Evolutionary conservation across 2,888 invertebrate species (phyloP).

Genomic region (Melolontha melolontha): DNA sequence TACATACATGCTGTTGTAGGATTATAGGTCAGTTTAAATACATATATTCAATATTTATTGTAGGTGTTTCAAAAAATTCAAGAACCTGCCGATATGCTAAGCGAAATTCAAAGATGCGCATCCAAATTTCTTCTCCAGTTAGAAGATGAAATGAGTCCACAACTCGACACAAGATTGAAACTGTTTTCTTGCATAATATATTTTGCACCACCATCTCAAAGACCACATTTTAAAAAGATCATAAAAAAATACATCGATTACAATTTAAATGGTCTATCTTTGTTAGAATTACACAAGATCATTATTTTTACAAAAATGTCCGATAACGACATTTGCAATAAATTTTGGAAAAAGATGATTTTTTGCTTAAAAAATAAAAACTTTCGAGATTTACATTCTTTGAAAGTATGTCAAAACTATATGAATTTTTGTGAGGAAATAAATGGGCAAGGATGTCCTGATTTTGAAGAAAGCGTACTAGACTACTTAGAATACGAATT

Average conservation of each 20-base stretch:
- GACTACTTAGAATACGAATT: slow-evolving; percentile 61
- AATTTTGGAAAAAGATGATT: slow-evolving; percentile 66
- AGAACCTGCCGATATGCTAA: slow-evolving; percentile 67
- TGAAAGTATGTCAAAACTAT: slow-evolving; percentile 67
- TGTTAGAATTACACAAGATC: slow-evolving; percentile 64
- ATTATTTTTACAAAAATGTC: slow-evolving; percentile 67
- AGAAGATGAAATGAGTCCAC: slow-evolving; percentile 54
- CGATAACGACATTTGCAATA: slow-evolving; percentile 64
- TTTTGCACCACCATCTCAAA: slow-evolving; percentile 64
- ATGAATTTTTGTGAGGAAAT: slow-evolving; percentile 69
- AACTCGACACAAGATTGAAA: slow-evolving; percentile 58
- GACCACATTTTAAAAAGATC: slow-evolving; percentile 61
- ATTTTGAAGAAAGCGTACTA: slow-evolving; percentile 65
- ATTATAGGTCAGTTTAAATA: no score
- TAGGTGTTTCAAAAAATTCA: slow-evolving; percentile 66
- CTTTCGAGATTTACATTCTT: slow-evolving; percentile 56
- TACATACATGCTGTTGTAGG: no score
- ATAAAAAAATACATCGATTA: slow-evolving; percentile 59
- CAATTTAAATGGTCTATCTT: slow-evolving; percentile 56
- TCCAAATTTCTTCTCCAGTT: slow-evolving; percentile 60
- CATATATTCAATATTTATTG: slow-evolving; percentile 44
- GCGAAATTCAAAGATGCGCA: slow-evolving; percentile 63
- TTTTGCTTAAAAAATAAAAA: slow-evolving; percentile 57
- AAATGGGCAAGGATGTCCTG: slow-evolving; percentile 66
- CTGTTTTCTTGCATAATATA: slow-evolving; percentile 64